Conservation (phyloP, 2,888 invertebrate genomes). For the Petrolisthes cinctipes region DNA sequence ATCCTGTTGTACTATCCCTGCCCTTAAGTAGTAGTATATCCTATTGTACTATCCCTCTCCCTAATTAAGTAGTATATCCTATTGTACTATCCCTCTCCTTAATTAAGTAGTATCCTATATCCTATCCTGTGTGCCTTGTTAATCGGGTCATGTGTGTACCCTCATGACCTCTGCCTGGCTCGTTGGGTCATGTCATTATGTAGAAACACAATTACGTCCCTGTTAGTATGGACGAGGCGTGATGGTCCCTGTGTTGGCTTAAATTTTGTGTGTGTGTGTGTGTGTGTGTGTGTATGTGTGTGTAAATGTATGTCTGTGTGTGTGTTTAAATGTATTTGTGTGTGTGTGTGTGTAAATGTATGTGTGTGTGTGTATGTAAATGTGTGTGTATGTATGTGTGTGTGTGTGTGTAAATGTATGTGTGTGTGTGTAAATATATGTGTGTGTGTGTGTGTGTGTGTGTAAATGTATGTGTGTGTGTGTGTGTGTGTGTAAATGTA, state of each 20-base stretch:
- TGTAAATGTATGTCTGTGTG: not conserved
- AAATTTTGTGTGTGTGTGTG: not conserved
- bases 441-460: conserved; percentile 12
- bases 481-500: conserved; percentile 14
- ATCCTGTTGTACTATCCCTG: too few species aligned
- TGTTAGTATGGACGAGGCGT: not conserved
- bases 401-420: not conserved
- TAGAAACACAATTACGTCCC: not conserved
- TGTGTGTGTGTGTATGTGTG: not conserved
- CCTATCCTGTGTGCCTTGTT: too few species aligned
- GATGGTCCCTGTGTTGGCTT: not conserved
- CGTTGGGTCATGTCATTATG: too few species aligned
- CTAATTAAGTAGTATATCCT: too few species aligned
- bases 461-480: conserved; percentile 13
- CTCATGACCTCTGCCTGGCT: too few species aligned
- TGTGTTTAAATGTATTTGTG: conserved; percentile 3
- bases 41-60: too few species aligned
- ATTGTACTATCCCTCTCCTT: too few species aligned
- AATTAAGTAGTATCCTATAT: too few species aligned
- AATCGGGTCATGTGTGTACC: too few species aligned
- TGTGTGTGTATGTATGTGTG: conserved; percentile 2
- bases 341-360: not conserved
- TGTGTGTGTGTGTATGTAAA: not conserved
- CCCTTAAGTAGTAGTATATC: too few species aligned
- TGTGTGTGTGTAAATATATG: conserved; percentile 2